Percentiles rank a stretch among this genome's conserved stretches.
These are phyloP conservation scores for Drosophila nikananu DNA, from an alignment of 1,140 invertebrate species.

Conservation along the genomic window DNA sequence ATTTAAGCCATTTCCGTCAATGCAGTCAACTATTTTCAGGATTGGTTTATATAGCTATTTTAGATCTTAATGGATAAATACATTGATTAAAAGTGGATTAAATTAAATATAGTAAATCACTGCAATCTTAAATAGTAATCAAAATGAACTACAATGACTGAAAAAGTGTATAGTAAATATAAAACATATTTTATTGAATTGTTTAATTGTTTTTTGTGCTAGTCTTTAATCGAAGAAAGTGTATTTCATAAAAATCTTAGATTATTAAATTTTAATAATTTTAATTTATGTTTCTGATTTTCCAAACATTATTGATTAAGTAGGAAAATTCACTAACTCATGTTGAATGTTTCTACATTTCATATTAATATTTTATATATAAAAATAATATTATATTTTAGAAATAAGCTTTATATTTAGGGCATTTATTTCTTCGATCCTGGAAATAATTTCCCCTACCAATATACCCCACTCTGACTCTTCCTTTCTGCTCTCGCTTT, in stretches of 20 bases:
- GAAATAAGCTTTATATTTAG: not conserved
- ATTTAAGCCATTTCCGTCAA: not conserved
- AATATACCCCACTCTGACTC: conserved; percentile 8
- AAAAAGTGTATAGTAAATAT: not conserved
- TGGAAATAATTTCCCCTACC: not conserved
- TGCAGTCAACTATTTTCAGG: no score
- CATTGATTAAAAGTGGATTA: not conserved
- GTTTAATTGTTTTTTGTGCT: no score
- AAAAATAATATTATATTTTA: not conserved
- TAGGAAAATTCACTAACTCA: not conserved
- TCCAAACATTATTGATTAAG: no score
- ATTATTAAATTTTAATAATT: no score
- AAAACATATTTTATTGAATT: not conserved
- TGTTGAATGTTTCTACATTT: not conserved
- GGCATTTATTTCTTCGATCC: not conserved
- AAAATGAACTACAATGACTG: not conserved
- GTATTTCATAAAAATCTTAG: no score
- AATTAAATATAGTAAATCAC: not conserved
- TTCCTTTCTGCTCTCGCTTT: conserved; percentile 29
- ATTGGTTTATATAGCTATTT: not conserved
- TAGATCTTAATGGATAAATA: not conserved
- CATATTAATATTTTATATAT: not conserved
- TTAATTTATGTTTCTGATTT: no score
- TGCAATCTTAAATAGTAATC: no score
- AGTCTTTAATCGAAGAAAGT: no score